These are phyloP conservation scores for Struthio camelus DNA, from an alignment of 2,113 vertebrate genomes.

Conservation along the genomic window DNA sequence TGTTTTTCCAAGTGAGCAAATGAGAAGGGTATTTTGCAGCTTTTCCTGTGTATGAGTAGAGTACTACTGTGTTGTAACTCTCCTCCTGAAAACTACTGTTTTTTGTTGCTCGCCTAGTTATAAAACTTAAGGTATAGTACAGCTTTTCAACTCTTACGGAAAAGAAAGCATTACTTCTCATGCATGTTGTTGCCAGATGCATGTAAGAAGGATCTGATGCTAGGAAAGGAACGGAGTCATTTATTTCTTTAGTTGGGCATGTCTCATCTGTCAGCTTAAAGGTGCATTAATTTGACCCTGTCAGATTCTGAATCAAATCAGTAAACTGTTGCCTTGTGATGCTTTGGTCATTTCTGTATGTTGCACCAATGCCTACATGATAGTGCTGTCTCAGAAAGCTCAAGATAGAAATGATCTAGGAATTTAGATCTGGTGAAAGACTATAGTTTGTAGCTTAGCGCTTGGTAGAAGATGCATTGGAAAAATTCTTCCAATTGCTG, in stretches of 20 bases:
- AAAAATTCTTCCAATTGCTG: not conserved
- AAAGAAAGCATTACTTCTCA: not conserved
- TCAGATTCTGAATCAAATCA: not conserved
- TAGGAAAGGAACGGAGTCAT: not conserved
- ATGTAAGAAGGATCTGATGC: not conserved
- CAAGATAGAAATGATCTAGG: not conserved
- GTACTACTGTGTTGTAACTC: not conserved
- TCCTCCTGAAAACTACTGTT: not conserved
- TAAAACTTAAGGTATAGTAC: not conserved
- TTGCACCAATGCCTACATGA: rapidly evolving
- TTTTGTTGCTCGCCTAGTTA: not conserved
- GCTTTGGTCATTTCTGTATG: not conserved
- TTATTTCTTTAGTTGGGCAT: not conserved
- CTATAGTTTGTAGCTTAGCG: not conserved
- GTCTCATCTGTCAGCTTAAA: not conserved
- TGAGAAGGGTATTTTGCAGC: not conserved
- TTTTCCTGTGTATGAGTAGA: not conserved
- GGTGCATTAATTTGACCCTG: not conserved
- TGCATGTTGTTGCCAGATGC: not conserved
- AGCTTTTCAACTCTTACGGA: not conserved
- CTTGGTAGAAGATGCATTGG: not conserved
- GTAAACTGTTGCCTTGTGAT: not conserved
- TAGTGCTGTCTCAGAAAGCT: not conserved
- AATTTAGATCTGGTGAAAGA: not conserved
- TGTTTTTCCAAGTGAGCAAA: not conserved